phyloP scores from a whole-genome alignment of 2,113 vertebrate species.

The Platycercus adscitus region DNA sequence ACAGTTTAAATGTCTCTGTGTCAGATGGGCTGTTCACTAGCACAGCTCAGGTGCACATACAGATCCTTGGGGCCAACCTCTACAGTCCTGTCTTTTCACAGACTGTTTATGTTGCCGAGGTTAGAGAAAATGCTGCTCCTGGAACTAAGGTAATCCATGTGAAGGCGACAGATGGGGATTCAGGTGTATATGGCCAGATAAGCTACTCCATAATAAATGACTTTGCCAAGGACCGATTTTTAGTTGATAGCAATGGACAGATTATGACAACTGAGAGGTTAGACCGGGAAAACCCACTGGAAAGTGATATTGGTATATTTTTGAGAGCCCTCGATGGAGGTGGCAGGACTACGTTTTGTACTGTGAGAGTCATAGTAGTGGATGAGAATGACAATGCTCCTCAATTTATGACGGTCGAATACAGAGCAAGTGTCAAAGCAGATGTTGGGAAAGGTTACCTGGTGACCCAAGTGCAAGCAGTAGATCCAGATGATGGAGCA shows the following conservation, averaged over 20 bases:
- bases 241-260: constrained; percentile 87
- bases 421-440: constrained; percentile 90
- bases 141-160: constrained; percentile 89
- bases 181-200: constrained; percentile 85
- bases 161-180: constrained; percentile 90
- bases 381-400: constrained; percentile 96
- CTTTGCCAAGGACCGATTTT: constrained; percentile 88
- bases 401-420: constrained; percentile 85
- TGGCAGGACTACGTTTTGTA: constrained; percentile 87
- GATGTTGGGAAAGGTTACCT: constrained; percentile 88
- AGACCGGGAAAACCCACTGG: constrained; percentile 86
- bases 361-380: constrained; percentile 86
- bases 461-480: constrained; percentile 92
- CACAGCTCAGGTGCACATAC: constrained; percentile 93
- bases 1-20: constrained; percentile 93
- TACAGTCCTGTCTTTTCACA: constrained; percentile 90
- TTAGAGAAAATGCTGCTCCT: constrained; percentile 87
- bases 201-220: constrained; percentile 91
- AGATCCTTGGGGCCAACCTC: constrained; percentile 88
- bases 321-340: constrained; percentile 89
- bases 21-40: constrained; percentile 95
- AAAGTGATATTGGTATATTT: constrained; percentile 83
- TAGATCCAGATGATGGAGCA: constrained; percentile 87
- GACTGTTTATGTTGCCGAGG: constrained; percentile 86
- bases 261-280: constrained; percentile 89